Percentiles rank a stretch among this genome's conserved stretches.
phyloP scores from a whole-genome alignment of 2,888 invertebrate genomes.

The Eupithecia subfuscata region DNA sequence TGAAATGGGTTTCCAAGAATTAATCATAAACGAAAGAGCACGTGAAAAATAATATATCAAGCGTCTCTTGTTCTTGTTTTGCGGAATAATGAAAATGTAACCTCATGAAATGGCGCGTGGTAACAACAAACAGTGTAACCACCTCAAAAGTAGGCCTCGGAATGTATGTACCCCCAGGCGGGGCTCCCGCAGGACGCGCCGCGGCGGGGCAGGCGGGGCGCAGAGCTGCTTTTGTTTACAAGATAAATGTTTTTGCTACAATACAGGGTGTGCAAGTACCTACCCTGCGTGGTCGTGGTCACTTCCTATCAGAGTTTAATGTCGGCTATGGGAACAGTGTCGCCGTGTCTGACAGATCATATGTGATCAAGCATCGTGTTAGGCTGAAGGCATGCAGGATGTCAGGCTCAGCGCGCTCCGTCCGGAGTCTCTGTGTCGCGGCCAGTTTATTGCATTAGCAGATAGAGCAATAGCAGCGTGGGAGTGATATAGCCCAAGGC shows the following conservation, averaged over 20 bases:
- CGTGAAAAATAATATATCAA: neutral
- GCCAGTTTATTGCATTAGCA: neutral
- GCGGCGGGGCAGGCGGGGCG: neutral
- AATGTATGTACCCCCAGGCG: no score
- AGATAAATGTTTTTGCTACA: neutral
- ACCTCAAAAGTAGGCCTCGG: neutral
- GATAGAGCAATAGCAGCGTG: neutral
- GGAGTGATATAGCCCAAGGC: conserved; percentile 20
- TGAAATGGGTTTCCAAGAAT: neutral
- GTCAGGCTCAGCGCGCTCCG: neutral
- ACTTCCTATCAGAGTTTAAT: neutral
- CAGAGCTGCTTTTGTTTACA: neutral
- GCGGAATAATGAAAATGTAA: neutral
- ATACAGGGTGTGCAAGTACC: neutral
- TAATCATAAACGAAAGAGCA: neutral
- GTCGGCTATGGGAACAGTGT: neutral
- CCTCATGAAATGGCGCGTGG: neutral
- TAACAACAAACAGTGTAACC: neutral
- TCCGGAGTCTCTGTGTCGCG: neutral
- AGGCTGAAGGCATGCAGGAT: neutral
- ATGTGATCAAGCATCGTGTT: neutral
- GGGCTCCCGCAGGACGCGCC: neutral
- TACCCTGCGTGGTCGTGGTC: neutral
- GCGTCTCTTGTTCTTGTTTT: neutral
- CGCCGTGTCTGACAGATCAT: neutral